Evolutionary conservation across 2,797 vertebrate genomes (phyloP), one percentile per base, ranked within the genome.

Genomic region (Cuculus canorus): DNA sequence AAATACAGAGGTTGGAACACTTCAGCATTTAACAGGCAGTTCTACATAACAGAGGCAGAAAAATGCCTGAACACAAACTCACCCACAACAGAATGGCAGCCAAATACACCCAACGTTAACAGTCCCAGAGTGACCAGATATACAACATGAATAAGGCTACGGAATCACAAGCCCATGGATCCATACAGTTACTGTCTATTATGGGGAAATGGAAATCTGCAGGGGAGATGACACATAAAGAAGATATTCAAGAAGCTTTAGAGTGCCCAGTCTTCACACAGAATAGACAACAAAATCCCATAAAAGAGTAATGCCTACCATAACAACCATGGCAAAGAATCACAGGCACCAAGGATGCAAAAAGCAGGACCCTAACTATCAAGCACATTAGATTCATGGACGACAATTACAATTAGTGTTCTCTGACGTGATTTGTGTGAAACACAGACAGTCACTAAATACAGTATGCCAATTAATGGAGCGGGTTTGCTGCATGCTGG

Each of bases 41-140:
- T 66, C 77, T 90, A 30, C 23, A 14, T 60, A 85, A 84, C 13
- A 65, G n/a, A 23, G 12, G 37, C 13, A 80, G 68, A 89, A 37
- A 57, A 37, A 75, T 4, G 8, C 56, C 71, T 59, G 50, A 89
- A 61, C 57, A 23, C 4, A 1, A 95, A 88, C 81, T 79, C 90
- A 88, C 48, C 43, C 77, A 30, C 59, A 86, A 68, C 10, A 88
- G n/a, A 37, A 92, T 11, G 30, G 69, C 69, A 95, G 65, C 82
- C 70, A 82, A 35, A 79, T 19, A 69, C 45, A 93, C 57, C 33
- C 70, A 90, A 90, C 59, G 88, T 92, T 92, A 91, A 73, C 68
- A 93, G 71, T 65, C 65, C 41, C 63, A 88, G 69, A 84, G 66
- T 4, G 3, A 95, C 39, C 54, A 82, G 28, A 66, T 53, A 78